Evolutionary conservation across 2,797 vertebrate species (phyloP), one percentile per base, ranked within the genome.

Genomic region (Melanogrammus aeglefinus): DNA sequence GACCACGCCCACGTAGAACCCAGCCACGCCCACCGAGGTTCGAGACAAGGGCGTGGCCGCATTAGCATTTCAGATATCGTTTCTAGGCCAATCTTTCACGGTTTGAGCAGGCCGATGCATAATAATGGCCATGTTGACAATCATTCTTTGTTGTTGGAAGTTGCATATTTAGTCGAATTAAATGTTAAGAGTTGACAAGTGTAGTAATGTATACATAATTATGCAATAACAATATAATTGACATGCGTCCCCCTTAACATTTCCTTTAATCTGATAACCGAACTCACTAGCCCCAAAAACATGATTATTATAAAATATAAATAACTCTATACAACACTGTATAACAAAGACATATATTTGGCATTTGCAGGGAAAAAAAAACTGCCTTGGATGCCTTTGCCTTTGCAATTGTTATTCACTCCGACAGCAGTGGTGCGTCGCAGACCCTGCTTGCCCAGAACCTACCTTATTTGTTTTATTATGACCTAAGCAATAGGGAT

Each of bases 1-100:
- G 41, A 78, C 87, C 91, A 87, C 91, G 90, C 90, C 92, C 87
- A 74, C 74, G 24, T 16, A 29, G 3, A 16, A 31, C 76, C 8
- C 79, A 79, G 82, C 82, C 76, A 71, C 83, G 41, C 75, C 47
- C 75, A 73, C 12, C 47, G 51, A 66, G 72, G 51, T 29, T 31
- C n/a, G 33, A 78, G 75, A 31, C 75, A 29, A 74, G 79, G 80
- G 74, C 78, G 81, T 81, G 81, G 82, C n/a, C 36, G 2, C 0
- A 86, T 89, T 79, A 84, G 85, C 88, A 86, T 87, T 80, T 88
- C 16, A 75, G 76, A 36, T 85, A 75, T 24, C 57, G 78, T 84
- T 84, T 86, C 80, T 69, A 79, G 82, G 84, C 24, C 85, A 76
- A 72, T 38, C 75, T 69, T 73, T 21, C n/a, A 39, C 6, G 72